These are phyloP conservation scores for Caerostris darwini DNA, from an alignment of 1,140 invertebrate genomes.

Conservation along the genomic window DNA sequence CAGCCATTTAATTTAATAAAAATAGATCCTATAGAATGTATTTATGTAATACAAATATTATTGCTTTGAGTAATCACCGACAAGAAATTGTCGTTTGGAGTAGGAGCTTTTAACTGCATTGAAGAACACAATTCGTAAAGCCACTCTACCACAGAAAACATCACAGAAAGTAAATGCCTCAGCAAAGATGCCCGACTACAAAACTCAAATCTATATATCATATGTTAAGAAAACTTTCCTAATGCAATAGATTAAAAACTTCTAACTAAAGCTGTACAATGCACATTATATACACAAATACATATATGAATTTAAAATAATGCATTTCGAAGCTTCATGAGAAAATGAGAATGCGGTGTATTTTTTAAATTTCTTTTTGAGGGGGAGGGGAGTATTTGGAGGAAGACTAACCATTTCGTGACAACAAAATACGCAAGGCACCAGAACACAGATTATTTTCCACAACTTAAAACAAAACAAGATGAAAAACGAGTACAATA, in stretches of 20 bases:
- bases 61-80: conserved; percentile 10
- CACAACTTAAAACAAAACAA: neutral
- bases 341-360: conserved; percentile 49
- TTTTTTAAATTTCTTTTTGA: neutral
- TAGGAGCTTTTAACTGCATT: neutral
- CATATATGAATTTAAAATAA: conserved; percentile 76
- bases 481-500: conserved; percentile 18
- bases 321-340: conserved; percentile 58
- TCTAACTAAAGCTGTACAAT: conserved; percentile 78
- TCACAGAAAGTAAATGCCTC: conserved; percentile 75
- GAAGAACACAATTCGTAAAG: conserved; percentile 45
- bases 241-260: conserved; percentile 77
- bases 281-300: conserved; percentile 78
- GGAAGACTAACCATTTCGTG: conserved; percentile 55
- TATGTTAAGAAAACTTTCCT: conserved; percentile 77
- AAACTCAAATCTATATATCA: conserved; percentile 68
- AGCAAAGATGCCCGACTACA: conserved; percentile 74
- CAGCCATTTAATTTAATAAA: neutral
- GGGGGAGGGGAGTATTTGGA: conserved; percentile 8
- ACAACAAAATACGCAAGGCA: conserved; percentile 14
- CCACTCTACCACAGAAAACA: conserved; percentile 53
- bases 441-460: neutral
- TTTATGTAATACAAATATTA: conserved; percentile 20
- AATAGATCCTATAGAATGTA: neutral
- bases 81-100: neutral